Conservation (phyloP, 1,140 invertebrate genomes). For the Diorhabda carinulata region DNA sequence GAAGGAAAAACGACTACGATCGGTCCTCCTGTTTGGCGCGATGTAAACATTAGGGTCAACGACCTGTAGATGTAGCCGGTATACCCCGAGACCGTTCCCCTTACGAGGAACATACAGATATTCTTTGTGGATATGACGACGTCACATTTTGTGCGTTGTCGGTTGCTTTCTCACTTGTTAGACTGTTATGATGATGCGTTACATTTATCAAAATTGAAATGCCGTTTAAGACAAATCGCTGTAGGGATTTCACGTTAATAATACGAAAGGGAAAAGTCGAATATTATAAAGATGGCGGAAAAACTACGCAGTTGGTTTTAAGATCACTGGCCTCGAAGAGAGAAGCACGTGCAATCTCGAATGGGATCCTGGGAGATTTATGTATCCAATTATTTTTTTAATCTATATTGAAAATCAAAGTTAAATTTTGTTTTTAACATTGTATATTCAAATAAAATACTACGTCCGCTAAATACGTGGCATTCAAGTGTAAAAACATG, state of each 20-base stretch:
- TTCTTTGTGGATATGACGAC: constrained; percentile 18
- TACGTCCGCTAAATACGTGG: too few species aligned
- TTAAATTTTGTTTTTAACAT: too few species aligned
- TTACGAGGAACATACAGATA: constrained; percentile 8
- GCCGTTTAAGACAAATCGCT: not conserved
- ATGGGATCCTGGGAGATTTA: too few species aligned
- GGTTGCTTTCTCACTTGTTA: constrained; percentile 4
- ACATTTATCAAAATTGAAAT: constrained; percentile 1
- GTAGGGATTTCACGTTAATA: not conserved
- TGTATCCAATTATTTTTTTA: too few species aligned
- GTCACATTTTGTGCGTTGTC: constrained; percentile 28
- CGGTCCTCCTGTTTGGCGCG: constrained; percentile 29
- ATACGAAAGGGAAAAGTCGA: not conserved
- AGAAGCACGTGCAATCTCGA: too few species aligned
- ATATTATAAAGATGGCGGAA: not conserved
- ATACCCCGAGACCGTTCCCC: constrained; percentile 19
- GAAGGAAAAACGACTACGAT: not conserved
- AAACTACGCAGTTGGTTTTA: not conserved
- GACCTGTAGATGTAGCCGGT: constrained; percentile 24
- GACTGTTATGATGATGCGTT: not conserved
- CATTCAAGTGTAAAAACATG: too few species aligned
- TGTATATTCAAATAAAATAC: too few species aligned
- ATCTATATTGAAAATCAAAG: too few species aligned
- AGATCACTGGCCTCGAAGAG: too few species aligned
- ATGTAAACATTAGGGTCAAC: constrained; percentile 45